Evolutionary conservation across 2,888 invertebrate species (phyloP).

Genomic region (Torymus auratus): DNA sequence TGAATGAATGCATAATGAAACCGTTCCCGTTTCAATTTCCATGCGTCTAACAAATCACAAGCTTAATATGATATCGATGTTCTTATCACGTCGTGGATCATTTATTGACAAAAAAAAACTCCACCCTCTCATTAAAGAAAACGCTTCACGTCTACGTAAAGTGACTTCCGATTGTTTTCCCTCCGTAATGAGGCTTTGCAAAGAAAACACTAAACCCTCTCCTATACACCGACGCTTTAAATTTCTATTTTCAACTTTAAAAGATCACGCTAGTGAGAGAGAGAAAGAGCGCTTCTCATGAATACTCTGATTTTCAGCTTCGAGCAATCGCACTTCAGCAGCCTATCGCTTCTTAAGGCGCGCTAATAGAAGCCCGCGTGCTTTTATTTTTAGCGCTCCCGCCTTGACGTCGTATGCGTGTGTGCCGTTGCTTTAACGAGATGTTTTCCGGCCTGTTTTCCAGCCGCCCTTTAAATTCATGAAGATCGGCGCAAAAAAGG

Average conservation of each 20-base stretch:
- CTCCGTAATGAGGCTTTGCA: not conserved
- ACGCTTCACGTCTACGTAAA: too few species aligned
- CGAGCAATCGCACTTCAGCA: conserved; percentile 28
- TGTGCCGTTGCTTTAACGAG: not conserved
- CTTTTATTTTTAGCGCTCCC: conserved; percentile 32
- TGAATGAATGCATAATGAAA: conserved; percentile 14
- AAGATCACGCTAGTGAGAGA: not conserved
- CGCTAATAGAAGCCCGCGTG: not conserved
- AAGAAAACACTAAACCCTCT: conserved; percentile 1
- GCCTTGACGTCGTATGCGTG: too few species aligned
- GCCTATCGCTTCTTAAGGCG: conserved; percentile 24
- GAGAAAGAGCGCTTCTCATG: not conserved
- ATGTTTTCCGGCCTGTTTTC: conserved; percentile 34
- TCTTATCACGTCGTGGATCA: too few species aligned
- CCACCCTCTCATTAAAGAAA: too few species aligned
- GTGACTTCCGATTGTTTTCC: too few species aligned
- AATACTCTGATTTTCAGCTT: conserved; percentile 27
- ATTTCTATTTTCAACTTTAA: conserved; percentile 33
- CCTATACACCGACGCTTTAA: not conserved
- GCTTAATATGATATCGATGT: too few species aligned
- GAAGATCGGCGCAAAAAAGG: not conserved
- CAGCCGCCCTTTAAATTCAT: conserved; percentile 1
- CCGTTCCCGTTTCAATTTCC: not conserved
- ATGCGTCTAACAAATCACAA: not conserved
- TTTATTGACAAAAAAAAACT: too few species aligned